phyloP scores from a whole-genome alignment of 2,113 vertebrate genomes.

The Epinephelus cyanopodus region DNA sequence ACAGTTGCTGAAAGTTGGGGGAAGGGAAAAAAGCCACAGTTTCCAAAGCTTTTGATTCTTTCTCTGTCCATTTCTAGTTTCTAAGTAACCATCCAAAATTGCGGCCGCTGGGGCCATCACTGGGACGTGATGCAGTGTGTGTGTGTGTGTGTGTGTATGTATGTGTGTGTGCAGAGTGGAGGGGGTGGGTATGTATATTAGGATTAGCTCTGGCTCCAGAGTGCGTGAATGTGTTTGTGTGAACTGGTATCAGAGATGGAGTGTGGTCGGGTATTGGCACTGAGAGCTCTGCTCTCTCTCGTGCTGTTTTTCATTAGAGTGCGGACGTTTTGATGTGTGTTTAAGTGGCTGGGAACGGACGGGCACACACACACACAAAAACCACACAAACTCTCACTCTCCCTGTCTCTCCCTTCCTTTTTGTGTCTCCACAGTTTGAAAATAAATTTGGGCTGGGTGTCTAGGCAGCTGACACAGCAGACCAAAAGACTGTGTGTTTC shows the following conservation, averaged over 20 bases:
- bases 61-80: conserved; percentile 60
- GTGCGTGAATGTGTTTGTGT: conserved; percentile 50
- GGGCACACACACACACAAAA: conserved; percentile 24
- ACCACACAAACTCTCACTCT: conserved; percentile 43
- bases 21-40: conserved; percentile 43
- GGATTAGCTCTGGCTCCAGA: conserved; percentile 49
- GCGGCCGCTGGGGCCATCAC: conserved; percentile 67
- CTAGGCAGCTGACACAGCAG: conserved; percentile 66
- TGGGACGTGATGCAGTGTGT: conserved; percentile 47
- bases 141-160: conserved; percentile 25
- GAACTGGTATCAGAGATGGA: conserved; percentile 51
- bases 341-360: conserved; percentile 54
- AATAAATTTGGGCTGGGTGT: conserved; percentile 68
- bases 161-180: neutral
- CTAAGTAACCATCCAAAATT: conserved; percentile 75
- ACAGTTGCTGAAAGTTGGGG: conserved; percentile 54
- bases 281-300: conserved; percentile 50
- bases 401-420: conserved; percentile 38
- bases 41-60: conserved; percentile 61
- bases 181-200: conserved; percentile 60
- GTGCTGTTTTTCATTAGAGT: conserved; percentile 75
- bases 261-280: conserved; percentile 40
- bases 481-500: conserved; percentile 44
- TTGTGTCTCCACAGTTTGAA: conserved; percentile 52
- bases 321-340: conserved; percentile 74